Conservation (phyloP, 2,888 invertebrate genomes). For the Lycaena phlaeas region DNA sequence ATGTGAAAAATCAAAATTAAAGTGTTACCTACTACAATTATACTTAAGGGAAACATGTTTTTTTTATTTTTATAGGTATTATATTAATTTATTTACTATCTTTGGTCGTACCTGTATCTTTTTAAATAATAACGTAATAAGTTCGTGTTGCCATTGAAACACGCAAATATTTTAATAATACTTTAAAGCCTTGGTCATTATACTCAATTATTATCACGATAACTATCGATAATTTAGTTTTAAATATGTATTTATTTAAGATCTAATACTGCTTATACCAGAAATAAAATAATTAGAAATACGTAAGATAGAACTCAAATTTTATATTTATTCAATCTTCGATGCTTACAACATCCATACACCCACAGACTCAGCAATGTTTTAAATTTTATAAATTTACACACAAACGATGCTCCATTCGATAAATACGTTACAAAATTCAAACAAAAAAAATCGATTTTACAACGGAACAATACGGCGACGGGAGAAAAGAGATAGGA, state of each 20-base stretch:
- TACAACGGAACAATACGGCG: conserved; percentile 28
- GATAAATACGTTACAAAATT: conserved; percentile 6
- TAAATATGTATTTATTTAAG: not conserved
- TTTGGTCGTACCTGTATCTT: not conserved
- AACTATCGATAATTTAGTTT: not conserved
- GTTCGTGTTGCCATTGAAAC: not conserved
- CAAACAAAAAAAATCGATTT: conserved; percentile 45
- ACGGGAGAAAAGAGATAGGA: conserved; percentile 30
- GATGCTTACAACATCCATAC: too few relatives aligned
- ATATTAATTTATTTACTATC: too few relatives aligned
- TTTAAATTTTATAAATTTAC: too few relatives aligned
- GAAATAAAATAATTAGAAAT: too few relatives aligned
- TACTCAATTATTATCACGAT: conserved; percentile 1
- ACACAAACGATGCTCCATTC: too few relatives aligned
- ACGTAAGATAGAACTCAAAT: too few relatives aligned
- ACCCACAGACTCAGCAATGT: too few relatives aligned
- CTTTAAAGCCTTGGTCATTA: not conserved
- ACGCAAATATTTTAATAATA: conserved; percentile 1
- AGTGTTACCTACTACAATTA: not conserved
- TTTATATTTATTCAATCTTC: too few relatives aligned
- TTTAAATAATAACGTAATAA: not conserved
- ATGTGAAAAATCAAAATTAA: not conserved
- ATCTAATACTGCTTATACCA: too few relatives aligned
- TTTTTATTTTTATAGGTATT: not conserved
- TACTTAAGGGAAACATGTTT: too few relatives aligned